Evolutionary conservation across 2,113 vertebrate species (phyloP).

Genomic region (Toxostoma redivivum): DNA sequence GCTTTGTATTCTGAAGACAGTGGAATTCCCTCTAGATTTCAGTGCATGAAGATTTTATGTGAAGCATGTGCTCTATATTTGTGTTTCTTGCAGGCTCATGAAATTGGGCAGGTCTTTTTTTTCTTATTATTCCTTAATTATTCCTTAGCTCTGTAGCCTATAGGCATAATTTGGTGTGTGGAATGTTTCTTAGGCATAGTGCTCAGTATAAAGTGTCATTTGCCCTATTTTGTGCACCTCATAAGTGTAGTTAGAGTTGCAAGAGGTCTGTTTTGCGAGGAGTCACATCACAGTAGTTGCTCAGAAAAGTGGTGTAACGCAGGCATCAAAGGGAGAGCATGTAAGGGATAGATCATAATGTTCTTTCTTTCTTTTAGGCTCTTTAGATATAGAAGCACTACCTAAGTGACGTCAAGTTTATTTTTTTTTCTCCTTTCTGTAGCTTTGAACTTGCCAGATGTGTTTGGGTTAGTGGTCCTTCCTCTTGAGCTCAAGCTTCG

Average conservation of each 20-base stretch:
- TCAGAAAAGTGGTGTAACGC: neutral
- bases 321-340: neutral
- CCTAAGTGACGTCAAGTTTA: fast-evolving
- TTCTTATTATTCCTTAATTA: neutral
- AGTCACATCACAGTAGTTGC: neutral
- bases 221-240: neutral
- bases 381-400: neutral
- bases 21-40: neutral
- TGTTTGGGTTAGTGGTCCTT: slow-evolving; percentile 86
- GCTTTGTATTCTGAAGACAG: neutral
- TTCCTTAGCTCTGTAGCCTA: neutral
- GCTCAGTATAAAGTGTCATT: neutral
- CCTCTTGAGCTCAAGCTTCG: slow-evolving; percentile 90
- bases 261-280: neutral
- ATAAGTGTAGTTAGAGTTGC: neutral
- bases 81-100: neutral
- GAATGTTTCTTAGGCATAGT: neutral
- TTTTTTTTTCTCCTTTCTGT: neutral
- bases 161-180: neutral
- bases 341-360: neutral
- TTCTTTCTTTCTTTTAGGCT: neutral
- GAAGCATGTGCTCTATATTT: neutral
- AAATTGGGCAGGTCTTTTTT: neutral
- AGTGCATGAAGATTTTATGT: neutral
- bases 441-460: slow-evolving; percentile 90